Evolutionary conservation across 2,888 invertebrate species (phyloP).

Genomic region (Adineta ricciae): DNA sequence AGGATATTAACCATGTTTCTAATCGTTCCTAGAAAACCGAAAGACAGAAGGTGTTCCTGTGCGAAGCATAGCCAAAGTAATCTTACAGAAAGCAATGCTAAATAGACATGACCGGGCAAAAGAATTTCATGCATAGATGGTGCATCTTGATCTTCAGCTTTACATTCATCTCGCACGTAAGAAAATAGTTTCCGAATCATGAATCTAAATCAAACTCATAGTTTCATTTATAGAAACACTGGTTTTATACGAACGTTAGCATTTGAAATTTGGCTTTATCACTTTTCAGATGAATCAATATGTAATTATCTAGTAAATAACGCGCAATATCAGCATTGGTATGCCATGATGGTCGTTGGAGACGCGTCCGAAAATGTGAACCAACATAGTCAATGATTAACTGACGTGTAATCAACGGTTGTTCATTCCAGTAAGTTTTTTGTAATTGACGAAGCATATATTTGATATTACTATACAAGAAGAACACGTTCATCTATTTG

Average conservation of each 20-base stretch:
- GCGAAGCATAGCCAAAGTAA: background rate
- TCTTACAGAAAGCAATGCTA: conserved; percentile 32
- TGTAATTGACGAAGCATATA: conserved; percentile 33
- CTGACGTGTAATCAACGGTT: conserved; percentile 38
- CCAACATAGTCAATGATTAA: conserved; percentile 70
- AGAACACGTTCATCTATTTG: background rate
- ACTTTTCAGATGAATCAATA: conserved; percentile 69
- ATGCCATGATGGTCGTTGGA: conserved; percentile 60
- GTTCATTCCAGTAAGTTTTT: conserved; percentile 23
- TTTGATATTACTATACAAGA: conserved; percentile 1
- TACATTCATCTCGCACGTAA: conserved; percentile 53
- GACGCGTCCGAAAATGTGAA: conserved; percentile 65
- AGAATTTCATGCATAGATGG: conserved; percentile 82
- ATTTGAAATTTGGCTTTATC: conserved; percentile 74
- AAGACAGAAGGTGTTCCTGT: background rate
- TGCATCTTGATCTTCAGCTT: conserved; percentile 72
- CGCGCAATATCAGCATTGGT: conserved; percentile 63
- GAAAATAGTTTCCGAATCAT: conserved; percentile 83
- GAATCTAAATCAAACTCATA: conserved; percentile 50
- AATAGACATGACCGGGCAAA: conserved; percentile 35
- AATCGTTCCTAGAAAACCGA: background rate
- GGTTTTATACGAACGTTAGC: conserved; percentile 56
- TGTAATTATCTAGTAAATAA: conserved; percentile 52
- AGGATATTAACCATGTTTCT: conserved; percentile 8
- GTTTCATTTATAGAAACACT: no score